Evolutionary conservation across 2,113 vertebrate genomes (phyloP).

Genomic region (Isurus oxyrinchus): DNA sequence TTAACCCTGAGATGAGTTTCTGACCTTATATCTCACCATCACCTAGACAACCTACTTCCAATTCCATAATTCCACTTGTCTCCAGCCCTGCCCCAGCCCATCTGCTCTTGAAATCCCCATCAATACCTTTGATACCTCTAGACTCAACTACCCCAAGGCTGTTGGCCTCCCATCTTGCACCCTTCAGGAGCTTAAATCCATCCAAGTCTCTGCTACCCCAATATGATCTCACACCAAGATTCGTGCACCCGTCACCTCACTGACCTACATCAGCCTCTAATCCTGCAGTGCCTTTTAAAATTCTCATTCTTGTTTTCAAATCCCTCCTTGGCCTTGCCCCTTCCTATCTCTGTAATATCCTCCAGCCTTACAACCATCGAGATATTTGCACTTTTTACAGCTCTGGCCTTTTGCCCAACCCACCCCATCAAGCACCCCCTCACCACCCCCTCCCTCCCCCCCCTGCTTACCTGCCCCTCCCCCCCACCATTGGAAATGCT

Average conservation of each 20-base stretch:
- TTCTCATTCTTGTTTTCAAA: neutral
- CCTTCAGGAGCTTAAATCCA: neutral
- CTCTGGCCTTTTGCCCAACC: neutral
- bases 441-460: too few species aligned
- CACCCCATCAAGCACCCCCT: too few species aligned
- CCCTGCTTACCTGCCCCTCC: too few species aligned
- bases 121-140: neutral
- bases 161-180: neutral
- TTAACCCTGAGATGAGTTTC: neutral
- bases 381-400: neutral
- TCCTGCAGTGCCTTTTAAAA: neutral
- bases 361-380: neutral
- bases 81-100: neutral
- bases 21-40: neutral
- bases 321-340: neutral
- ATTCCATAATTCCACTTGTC: neutral
- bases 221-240: neutral
- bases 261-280: neutral
- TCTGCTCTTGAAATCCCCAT: neutral
- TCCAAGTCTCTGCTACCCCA: neutral
- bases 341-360: neutral
- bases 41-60: neutral
- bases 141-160: neutral
- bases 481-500: neutral
- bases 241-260: neutral